Percentiles rank a stretch among this genome's conserved stretches.
Evolutionary conservation across 2,797 vertebrate species (phyloP).

Genomic region (Emydoidea blandingii): DNA sequence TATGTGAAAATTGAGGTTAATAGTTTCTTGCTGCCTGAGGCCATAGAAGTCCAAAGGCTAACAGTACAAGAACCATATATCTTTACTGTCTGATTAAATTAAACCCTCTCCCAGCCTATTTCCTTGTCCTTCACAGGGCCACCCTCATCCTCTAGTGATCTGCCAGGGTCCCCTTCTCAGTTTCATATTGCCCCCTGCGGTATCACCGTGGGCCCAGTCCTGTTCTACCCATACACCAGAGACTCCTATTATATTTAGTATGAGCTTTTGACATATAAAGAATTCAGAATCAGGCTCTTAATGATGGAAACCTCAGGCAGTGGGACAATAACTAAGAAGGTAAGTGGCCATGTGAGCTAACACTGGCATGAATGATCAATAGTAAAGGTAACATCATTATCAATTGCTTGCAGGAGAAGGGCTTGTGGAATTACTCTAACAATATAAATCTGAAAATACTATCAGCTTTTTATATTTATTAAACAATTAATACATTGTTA

Average conservation of each 20-base stretch:
- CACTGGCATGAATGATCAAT: neutral
- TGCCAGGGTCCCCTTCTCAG: slow-evolving; percentile 25
- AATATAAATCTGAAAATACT: neutral
- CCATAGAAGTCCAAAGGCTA: slow-evolving; percentile 31
- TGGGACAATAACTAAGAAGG: neutral
- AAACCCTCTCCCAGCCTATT: slow-evolving; percentile 25
- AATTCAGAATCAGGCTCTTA: neutral
- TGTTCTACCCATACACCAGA: neutral
- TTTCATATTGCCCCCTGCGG: slow-evolving; percentile 6
- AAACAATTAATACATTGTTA: neutral
- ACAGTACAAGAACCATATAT: slow-evolving; percentile 30
- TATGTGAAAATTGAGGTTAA: neutral
- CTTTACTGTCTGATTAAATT: slow-evolving; percentile 45
- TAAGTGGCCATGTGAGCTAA: neutral
- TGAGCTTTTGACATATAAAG: neutral
- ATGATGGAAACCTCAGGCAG: neutral
- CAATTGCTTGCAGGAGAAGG: rapidly evolving
- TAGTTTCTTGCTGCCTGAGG: neutral
- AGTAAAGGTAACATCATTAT: neutral
- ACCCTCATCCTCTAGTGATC: neutral
- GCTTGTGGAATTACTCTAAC: neutral
- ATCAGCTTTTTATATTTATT: neutral
- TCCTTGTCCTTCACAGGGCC: slow-evolving; percentile 17
- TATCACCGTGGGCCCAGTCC: neutral
- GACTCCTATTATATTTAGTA: neutral